Evolutionary conservation across 2,888 invertebrate genomes (phyloP), one percentile per base, ranked within the genome.

Genomic region (Coremacera marginata): DNA sequence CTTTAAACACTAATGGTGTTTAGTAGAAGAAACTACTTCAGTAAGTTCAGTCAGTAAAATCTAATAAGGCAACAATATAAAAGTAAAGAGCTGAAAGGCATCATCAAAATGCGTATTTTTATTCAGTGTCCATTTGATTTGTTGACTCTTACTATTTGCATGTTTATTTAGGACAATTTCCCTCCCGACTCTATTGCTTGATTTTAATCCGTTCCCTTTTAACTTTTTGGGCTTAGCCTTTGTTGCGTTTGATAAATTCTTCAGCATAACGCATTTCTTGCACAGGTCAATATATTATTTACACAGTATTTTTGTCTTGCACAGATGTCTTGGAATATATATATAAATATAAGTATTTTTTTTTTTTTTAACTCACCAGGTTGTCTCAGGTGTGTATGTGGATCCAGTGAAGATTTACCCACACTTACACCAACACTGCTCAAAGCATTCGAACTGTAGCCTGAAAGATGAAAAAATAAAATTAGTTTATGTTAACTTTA

Each of bases 361-460:
- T 31, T 65, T 16, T 34, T 65, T 22, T 34, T 37, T 57, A 65
- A 87, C 91, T 91, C 90, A 96, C 96, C 96, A 91, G 96, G 96
- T 91, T 96, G 96, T 88, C 96, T 92, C 84, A 96, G 93, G 91
- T 96, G 96, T 86, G 95, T 93, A 91, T 96, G 96, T 73, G 96
- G 94, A 90, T 96, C 96, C 90, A 96, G 91, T 82, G 95, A 94
- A 84, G 95, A 92, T 89, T 96, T 96, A 80, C 86, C 85, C 79
- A 88, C 87, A 80, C 87, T 82, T 70, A 87, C 86, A 72, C 84
- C 82, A 94, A 94, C 93, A 94, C 94, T 81, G 92, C 94, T 83
- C 87, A 95, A 90, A 72, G 94, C 92, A 91, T 96, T 95, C 89
- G 94, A 93, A 89, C 95, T 94, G 92, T 96, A 96, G 88, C 96